These are phyloP conservation scores for Hemithea aestivaria DNA, from an alignment of 2,888 invertebrate genomes.

Conservation along the genomic window DNA sequence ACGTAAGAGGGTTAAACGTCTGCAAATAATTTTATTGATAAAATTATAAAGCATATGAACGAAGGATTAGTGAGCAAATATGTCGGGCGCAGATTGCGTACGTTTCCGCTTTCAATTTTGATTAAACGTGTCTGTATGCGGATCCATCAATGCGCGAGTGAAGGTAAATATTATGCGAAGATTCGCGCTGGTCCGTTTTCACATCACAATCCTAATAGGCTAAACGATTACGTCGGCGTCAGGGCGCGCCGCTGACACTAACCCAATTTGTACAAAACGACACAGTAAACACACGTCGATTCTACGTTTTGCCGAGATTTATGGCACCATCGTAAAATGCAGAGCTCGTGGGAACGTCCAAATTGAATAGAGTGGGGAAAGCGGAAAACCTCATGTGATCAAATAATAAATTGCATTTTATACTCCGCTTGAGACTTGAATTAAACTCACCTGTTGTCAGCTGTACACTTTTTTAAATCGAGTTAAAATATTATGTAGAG, in stretches of 20 bases:
- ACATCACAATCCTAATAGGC: constrained; percentile 58
- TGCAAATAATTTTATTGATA: constrained; percentile 10
- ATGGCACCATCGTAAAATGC: constrained; percentile 61
- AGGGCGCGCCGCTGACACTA: constrained; percentile 52
- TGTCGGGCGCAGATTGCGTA: constrained; percentile 17
- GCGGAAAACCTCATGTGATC: constrained; percentile 7
- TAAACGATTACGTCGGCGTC: constrained; percentile 60
- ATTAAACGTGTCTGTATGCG: constrained; percentile 46
- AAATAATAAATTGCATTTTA: constrained; percentile 10
- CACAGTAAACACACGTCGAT: constrained; percentile 61
- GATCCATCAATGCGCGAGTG: constrained; percentile 41
- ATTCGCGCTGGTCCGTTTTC: constrained; percentile 56
- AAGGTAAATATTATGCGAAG: constrained; percentile 57
- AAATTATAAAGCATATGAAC: constrained; percentile 6
- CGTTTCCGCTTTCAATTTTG: constrained; percentile 42
- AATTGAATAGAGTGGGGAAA: constrained; percentile 37
- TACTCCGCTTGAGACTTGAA: no score
- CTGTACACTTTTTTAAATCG: no score
- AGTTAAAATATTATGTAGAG: no score
- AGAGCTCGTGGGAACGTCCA: constrained; percentile 45
- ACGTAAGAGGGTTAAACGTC: constrained; percentile 7
- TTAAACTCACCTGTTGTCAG: no score
- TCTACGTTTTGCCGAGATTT: constrained; percentile 56
- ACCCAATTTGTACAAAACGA: constrained; percentile 69
- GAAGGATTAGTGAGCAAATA: constrained; percentile 30